Conservation (phyloP, 1,140 invertebrate genomes). For the Pseudomyrmex cubaensis region DNA sequence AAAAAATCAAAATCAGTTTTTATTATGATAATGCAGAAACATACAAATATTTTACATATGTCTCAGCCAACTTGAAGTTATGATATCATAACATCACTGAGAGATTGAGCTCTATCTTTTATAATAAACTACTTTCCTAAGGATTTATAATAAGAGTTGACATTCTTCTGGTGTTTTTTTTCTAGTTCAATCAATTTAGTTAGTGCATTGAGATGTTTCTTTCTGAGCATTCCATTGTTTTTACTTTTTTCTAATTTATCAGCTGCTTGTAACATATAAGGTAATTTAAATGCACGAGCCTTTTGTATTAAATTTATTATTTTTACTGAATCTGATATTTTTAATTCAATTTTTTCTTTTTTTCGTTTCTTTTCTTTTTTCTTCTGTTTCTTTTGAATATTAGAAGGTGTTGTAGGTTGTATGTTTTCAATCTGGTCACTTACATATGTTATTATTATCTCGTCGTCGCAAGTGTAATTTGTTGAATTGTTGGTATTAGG, state of each 20-base stretch:
- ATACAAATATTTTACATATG: neutral
- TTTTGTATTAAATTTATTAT: neutral
- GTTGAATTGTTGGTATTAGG: neutral
- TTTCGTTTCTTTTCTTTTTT: neutral
- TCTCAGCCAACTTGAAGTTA: neutral
- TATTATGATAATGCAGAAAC: too few relatives aligned
- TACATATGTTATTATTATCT: neutral
- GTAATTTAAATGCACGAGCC: slow-evolving; percentile 31
- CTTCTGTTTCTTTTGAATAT: neutral
- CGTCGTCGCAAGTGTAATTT: neutral
- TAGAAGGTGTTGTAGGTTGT: neutral
- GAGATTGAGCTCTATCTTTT: neutral
- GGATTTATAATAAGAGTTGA: neutral
- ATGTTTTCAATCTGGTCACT: too few relatives aligned
- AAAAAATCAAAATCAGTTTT: too few relatives aligned
- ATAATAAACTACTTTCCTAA: neutral
- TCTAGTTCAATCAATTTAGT: slow-evolving; percentile 54
- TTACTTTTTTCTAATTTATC: slow-evolving; percentile 47
- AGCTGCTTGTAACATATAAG: slow-evolving; percentile 55
- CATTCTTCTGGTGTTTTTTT: slow-evolving; percentile 9
- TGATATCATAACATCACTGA: slow-evolving; percentile 1
- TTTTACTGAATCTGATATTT: neutral
- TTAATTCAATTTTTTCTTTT: neutral
- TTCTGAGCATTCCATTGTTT: slow-evolving; percentile 25
- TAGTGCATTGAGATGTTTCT: slow-evolving; percentile 44